phyloP scores from a whole-genome alignment of 2,113 vertebrate species.

The Nanger granti region DNA sequence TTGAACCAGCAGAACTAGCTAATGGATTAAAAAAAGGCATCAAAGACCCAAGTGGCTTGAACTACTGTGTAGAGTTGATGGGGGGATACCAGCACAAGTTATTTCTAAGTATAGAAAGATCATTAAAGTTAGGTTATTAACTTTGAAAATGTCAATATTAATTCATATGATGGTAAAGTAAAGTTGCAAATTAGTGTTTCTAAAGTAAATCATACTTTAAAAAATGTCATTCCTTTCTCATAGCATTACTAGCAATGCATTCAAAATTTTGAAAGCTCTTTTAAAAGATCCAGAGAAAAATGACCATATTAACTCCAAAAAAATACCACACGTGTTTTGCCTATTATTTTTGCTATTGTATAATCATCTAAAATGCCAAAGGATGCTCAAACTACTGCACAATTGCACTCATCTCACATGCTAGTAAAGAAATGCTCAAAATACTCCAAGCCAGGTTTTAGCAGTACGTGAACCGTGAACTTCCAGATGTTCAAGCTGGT shows the following conservation, averaged over 20 bases:
- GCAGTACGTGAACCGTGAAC: not conserved
- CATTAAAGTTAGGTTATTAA: not conserved
- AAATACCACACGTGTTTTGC: not conserved
- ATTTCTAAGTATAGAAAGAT: not conserved
- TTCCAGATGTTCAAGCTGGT: not conserved
- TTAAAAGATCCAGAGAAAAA: not conserved
- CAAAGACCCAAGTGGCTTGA: not conserved
- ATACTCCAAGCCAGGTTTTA: not conserved
- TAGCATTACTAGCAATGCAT: not conserved
- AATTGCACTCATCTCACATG: not conserved
- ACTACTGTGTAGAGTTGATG: too few relatives aligned
- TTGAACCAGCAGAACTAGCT: not conserved
- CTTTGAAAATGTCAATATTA: not conserved
- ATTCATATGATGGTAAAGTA: too few relatives aligned
- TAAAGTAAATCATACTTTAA: not conserved
- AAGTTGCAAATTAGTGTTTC: not conserved
- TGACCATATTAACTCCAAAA: not conserved
- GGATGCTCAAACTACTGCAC: not conserved
- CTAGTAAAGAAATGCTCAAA: not conserved
- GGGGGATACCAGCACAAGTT: too few relatives aligned
- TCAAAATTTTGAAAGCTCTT: conserved; percentile 15
- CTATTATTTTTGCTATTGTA: not conserved
- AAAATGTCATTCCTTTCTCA: not conserved
- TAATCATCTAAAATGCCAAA: not conserved
- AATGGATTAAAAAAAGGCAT: not conserved